Evolutionary conservation across 2,888 invertebrate species (phyloP), one percentile per base, ranked within the genome.

Genomic region (Drosophila sordidula): DNA sequence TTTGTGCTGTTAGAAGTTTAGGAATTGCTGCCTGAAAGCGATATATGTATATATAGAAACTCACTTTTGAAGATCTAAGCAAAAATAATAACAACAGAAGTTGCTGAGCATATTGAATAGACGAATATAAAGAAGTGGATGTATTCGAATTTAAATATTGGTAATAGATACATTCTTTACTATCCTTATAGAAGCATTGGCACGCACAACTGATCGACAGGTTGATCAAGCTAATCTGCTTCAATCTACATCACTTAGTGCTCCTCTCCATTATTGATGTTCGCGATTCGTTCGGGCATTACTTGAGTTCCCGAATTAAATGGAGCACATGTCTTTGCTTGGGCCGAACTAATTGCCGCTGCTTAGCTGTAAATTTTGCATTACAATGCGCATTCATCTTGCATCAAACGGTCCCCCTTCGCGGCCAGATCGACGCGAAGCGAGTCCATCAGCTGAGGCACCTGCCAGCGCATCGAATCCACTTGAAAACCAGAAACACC

Each of bases 391-490:
- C 74, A 83, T 74, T 67, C 57, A 80, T 79, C 80, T 79, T 73
- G 67, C 70, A 77, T 70, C 77, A 82, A 89, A 79, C 61, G 62
- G 58, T 63, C 45, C 47, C 39, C 42, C 49, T 29, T 29, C 26
- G 26, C 26, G 8, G 26, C 26, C 26, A 29, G 26, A 29, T 29
- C 26, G 69, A 57, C 65, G 49, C 56, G 46, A 50, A 56, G 51
- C 49, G 59, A 45, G 65, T 45, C 54, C 59, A 70, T 69, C 84
- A 72, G 57, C 47, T 49, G 59, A 39, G 34, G 70, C 85, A 86
- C 85, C 85, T 86, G 85, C 75, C 63, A 54, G 84, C 90, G 85
- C 68, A 80, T 26, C 85, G 75, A 86, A 86, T 86, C 65, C 26
- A n/a, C 47, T 50, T 42, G 49, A 51, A 62, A 57, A 42, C 14